Evolutionary conservation across 2,113 vertebrate species (phyloP), one percentile per base, ranked within the genome.

Genomic region (Clarias gariepinus): DNA sequence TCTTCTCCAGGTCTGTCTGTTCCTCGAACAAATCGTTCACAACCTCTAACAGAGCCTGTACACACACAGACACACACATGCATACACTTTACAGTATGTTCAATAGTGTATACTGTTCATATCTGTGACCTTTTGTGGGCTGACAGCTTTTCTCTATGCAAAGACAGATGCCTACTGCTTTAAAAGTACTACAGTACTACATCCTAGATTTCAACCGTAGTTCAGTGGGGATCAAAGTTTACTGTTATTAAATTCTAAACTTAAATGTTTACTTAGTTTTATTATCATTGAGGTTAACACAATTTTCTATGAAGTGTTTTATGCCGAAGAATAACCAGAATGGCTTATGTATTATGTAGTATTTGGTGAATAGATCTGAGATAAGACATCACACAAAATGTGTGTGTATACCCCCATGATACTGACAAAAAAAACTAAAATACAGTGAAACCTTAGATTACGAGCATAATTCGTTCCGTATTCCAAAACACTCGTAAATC

Each of bases 21-120:
- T 99, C 98, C 87, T 99, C 98, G 94, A 99, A 99, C 92, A 99
- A 96, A 87, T 99, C 98, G 91, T 99, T 99, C 90, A 99, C 98
- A 55, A 99, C 98, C 94, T 99, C 98, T 85, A 99, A 90, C 91
- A 99, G 96, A 82, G 98, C 97, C 98, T 99, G 90, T 77, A 68
- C 71, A 88, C 73, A 90, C 12, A 82, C 3, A 68, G 60, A 82
- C 9, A 13, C 36, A 41, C 57, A 47, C 10, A 23, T 25, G 57
- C 3, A 10, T 41, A 41, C 41, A 64, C 3, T 11, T 61, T 73
- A 61, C 69, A 55, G 21, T 28, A 81, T 71, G n/a, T 47, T 80
- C 60, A 82, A 80, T 19, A 6, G 19, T 58, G 30, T 23, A 36
- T 12, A 28, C 47, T 47, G 47, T 47, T 47, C 52, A 78, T 23